Evolutionary conservation across 2,888 invertebrate species (phyloP).

Genomic region (Nomada fabriciana): DNA sequence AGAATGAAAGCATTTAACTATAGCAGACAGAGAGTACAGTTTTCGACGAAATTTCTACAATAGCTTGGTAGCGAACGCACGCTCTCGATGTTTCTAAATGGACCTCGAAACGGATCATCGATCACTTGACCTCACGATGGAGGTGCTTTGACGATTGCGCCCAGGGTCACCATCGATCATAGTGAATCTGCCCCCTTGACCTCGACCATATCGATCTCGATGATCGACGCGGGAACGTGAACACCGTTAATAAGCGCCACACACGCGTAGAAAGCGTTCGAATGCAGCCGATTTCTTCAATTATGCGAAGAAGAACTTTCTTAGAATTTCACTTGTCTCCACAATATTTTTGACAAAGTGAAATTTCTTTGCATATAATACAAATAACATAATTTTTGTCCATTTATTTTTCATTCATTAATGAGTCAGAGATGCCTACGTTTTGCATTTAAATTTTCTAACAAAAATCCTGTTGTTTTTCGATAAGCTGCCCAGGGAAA

Average conservation of each 20-base stretch:
- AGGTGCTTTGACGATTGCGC: constrained; percentile 49
- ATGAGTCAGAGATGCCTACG: neutral
- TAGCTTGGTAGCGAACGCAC: constrained; percentile 6
- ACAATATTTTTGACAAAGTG: no score
- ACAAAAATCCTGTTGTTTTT: neutral
- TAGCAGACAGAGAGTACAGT: neutral
- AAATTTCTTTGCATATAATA: no score
- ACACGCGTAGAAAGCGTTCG: constrained; percentile 16
- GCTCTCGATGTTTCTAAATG: constrained; percentile 2
- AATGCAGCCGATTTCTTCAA: neutral
- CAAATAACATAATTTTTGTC: no score
- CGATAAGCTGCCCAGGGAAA: neutral
- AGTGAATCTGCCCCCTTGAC: constrained; percentile 44
- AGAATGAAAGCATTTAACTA: no score
- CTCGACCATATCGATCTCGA: constrained; percentile 54
- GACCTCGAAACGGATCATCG: constrained; percentile 51
- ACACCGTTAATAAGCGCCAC: constrained; percentile 52
- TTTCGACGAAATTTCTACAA: neutral
- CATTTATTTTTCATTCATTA: neutral
- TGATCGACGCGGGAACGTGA: constrained; percentile 51
- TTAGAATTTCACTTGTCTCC: no score
- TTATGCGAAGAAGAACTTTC: no score
- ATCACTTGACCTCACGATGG: constrained; percentile 17
- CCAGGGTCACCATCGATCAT: constrained; percentile 57
- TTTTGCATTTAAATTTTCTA: no score